Base-by-base conservation (phyloP, 2,888 invertebrate genomes). In the Timema podura region DNA sequence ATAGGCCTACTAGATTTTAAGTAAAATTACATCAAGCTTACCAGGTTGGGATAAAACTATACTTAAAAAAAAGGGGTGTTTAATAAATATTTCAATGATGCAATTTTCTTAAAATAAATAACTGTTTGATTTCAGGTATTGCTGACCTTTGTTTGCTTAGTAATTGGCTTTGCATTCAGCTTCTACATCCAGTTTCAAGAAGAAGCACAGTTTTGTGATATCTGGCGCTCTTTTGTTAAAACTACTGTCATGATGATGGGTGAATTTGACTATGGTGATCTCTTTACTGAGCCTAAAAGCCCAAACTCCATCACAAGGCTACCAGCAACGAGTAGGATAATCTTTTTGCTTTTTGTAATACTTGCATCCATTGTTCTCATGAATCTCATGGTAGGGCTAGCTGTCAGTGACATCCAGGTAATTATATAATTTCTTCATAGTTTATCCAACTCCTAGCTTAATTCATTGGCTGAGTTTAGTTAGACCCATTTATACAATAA, bases 171-270 rank as follows among this genome's bases (percentile, higher is more conserved):
- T 76, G 83, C 85, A 49, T 77, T 86, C 68, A 85, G 85, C 76
- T 86, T 86, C 76, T 81, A 82, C 48, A 81, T 86, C 68, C 81
- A 85, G 74, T 86, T 86, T 75, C 81, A 82, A 73, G 79, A 78
- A 72, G 79, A 79, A 67, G 77, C 79, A 45, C 79, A 82, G 75
- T 85, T 84, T 72, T 74, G 75, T 10, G 77, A 81, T 76, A 81
- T 82, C 0, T 80, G 81, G 78, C 77, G 78, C 16, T 78, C 83
- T 7, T 72, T 85, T 54, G 80, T 85, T 49, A 84, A 83, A 75
- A 86, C 85, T 16, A 78, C 83, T 54, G 85, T 86, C 51, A 86
- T 86, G 86, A 86, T 86, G 85, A 84, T 84, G 78, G 86, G 86
- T 30, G 86, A 86, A 76, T 83, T 83, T 74, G 84, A 85, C 74